Evolutionary conservation across 2,888 invertebrate species (phyloP), one percentile per base, ranked within the genome.

Genomic region (Coenonympha arcania): DNA sequence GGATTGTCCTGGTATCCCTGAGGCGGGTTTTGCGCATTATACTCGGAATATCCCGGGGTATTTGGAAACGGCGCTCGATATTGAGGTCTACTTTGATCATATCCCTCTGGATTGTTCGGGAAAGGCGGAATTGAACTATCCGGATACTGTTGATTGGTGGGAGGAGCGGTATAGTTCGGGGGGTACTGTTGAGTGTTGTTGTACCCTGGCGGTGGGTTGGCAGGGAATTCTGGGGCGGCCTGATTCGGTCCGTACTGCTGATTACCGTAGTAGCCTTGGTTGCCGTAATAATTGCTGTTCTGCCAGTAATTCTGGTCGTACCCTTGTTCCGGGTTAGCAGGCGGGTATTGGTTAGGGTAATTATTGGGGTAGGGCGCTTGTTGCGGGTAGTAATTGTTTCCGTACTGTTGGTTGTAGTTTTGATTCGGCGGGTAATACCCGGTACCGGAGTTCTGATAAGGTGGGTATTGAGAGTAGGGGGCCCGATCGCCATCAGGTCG

Each of bases 381-480:
- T 52, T 82, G 84, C 42, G 74, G 79, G 50, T 86, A 87, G 60
- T 83, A 86, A 55, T 79, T 80, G 44, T 59, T 69, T 18, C 79
- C 79, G 50, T 77, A 84, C 56, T 84, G 84, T 57, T 81, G 79
- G 50, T 79, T 81, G 56, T 78, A 87, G 2, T 68, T 69, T 64
- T 79, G 86, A 58, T 87, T 88, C 24, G 87, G 88, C 11, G 88
- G 87, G 63, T 87, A 84, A 47, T 76, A 84, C 0, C 80, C 81
- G 4, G 74, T 65, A 1, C 65, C 65, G 4, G 69, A 64, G 55
- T 80, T 79, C 52, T 79, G 85, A 48, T 83, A 86, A 47, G 80
- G 78, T 0, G 77, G 73, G 49, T 82, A 83, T 0, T 83, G 75
- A 2, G 79, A 77, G 58, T 86, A 88, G 31, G 79, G 64, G 30